phyloP scores from a whole-genome alignment of 2,113 vertebrate genomes.

The Pavo muticus region DNA sequence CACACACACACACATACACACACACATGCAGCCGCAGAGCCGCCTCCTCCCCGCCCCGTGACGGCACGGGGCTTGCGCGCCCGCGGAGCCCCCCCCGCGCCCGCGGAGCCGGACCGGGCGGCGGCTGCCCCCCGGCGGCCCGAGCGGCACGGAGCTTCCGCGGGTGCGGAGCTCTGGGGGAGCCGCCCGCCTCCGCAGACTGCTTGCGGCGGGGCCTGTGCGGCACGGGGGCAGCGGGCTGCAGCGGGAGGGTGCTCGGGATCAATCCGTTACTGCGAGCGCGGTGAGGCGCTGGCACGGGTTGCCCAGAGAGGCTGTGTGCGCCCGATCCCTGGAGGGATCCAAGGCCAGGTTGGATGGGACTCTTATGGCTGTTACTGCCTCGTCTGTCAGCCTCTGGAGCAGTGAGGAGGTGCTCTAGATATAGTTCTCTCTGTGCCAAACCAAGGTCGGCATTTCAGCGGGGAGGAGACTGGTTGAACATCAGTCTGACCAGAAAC shows the following conservation, averaged over 20 bases:
- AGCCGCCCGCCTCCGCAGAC: not conserved
- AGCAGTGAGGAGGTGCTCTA: not conserved
- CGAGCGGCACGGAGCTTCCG: not conserved
- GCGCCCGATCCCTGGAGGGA: not conserved
- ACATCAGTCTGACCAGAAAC: not conserved
- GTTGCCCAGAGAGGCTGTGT: not conserved
- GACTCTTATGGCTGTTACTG: not conserved
- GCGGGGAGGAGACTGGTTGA: not conserved
- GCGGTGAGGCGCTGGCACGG: not conserved
- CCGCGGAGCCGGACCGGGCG: not conserved
- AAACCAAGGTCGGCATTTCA: slow-evolving; percentile 1
- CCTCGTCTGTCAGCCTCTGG: not conserved
- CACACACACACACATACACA: not conserved
- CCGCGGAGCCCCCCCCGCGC: not conserved
- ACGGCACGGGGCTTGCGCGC: not conserved
- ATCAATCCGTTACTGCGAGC: no score
- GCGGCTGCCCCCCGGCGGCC: not conserved
- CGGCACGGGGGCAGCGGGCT: not conserved
- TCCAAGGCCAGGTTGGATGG: not conserved
- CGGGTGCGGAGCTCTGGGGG: not conserved
- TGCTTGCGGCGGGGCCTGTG: not conserved
- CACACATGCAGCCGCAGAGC: slow-evolving; percentile 78
- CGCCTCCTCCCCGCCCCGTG: slow-evolving; percentile 66
- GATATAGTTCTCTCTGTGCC: not conserved
- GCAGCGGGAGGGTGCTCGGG: not conserved